These are phyloP conservation scores for Papilio protenor DNA, from an alignment of 2,888 invertebrate genomes.

Conservation along the genomic window DNA sequence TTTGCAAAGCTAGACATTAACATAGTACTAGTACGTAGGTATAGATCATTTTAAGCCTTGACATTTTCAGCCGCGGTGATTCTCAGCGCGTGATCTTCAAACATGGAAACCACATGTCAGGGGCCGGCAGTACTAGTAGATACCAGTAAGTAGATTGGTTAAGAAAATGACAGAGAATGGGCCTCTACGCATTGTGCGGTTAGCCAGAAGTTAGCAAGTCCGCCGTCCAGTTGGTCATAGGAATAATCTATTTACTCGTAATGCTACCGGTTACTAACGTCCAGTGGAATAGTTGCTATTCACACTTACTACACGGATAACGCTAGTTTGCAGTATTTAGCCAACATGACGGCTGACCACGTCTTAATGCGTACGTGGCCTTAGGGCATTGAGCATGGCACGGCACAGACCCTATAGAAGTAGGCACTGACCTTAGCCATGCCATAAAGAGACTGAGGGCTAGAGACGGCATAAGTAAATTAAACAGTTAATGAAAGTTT, in stretches of 20 bases:
- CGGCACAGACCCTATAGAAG: slow-evolving; percentile 37
- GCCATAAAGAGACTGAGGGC: slow-evolving; percentile 33
- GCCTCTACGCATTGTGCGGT: not conserved
- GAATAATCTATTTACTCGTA: not conserved
- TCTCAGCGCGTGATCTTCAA: slow-evolving; percentile 90
- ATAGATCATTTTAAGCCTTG: slow-evolving; percentile 41
- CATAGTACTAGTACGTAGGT: slow-evolving; percentile 39
- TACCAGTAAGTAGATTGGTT: slow-evolving; percentile 85
- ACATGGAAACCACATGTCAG: slow-evolving; percentile 89
- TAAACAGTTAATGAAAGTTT: slow-evolving; percentile 16
- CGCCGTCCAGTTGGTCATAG: not conserved
- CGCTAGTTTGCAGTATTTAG: not conserved
- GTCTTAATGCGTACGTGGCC: not conserved
- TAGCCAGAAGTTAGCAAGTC: not conserved
- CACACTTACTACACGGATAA: not conserved
- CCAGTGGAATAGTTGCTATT: not conserved
- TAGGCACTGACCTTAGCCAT: slow-evolving; percentile 34
- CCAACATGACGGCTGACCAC: not conserved
- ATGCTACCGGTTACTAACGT: not conserved
- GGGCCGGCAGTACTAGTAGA: slow-evolving; percentile 86
- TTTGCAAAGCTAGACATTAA: slow-evolving; percentile 30
- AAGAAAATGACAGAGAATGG: slow-evolving; percentile 4
- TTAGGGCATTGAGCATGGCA: slow-evolving; percentile 30
- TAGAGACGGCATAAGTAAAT: slow-evolving; percentile 32
- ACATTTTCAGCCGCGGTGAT: slow-evolving; percentile 87